Evolutionary conservation across 2,888 invertebrate genomes (phyloP).

Genomic region (Galerucella calmariensis): DNA sequence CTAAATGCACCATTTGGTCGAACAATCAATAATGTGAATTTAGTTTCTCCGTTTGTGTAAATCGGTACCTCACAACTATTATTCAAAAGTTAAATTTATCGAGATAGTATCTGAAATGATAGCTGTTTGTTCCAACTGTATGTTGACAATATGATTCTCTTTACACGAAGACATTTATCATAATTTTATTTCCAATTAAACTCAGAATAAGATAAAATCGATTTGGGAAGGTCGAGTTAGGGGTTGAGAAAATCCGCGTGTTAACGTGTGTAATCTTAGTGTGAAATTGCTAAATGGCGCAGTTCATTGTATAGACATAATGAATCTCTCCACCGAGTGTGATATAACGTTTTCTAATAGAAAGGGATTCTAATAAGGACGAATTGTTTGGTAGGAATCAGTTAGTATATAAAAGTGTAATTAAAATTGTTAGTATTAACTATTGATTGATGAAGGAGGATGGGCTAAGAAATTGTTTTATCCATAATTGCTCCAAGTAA

Average conservation of each 20-base stretch:
- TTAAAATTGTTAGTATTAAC: too few relatives aligned
- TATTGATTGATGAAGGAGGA: too few relatives aligned
- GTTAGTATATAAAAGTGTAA: too few relatives aligned
- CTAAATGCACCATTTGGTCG: background rate
- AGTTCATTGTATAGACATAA: constrained; percentile 65
- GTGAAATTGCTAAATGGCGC: constrained; percentile 65
- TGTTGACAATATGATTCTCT: background rate
- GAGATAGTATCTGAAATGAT: background rate
- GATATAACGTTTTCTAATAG: constrained; percentile 24
- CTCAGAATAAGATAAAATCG: constrained; percentile 26
- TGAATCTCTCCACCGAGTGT: constrained; percentile 61
- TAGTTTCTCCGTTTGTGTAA: background rate
- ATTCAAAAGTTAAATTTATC: background rate
- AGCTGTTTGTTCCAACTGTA: background rate
- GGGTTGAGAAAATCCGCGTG: constrained; percentile 53
- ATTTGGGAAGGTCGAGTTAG: constrained; percentile 52
- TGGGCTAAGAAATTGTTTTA: too few relatives aligned
- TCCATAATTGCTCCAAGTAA: too few relatives aligned
- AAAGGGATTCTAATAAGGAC: constrained; percentile 20
- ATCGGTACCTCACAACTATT: constrained; percentile 5
- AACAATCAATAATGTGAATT: constrained; percentile 4
- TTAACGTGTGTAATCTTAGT: constrained; percentile 61
- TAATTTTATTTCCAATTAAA: constrained; percentile 27
- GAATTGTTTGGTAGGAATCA: too few relatives aligned
- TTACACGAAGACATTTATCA: constrained; percentile 5